Conservation (phyloP, 2,797 vertebrate species). For the Trachops cirrhosus region DNA sequence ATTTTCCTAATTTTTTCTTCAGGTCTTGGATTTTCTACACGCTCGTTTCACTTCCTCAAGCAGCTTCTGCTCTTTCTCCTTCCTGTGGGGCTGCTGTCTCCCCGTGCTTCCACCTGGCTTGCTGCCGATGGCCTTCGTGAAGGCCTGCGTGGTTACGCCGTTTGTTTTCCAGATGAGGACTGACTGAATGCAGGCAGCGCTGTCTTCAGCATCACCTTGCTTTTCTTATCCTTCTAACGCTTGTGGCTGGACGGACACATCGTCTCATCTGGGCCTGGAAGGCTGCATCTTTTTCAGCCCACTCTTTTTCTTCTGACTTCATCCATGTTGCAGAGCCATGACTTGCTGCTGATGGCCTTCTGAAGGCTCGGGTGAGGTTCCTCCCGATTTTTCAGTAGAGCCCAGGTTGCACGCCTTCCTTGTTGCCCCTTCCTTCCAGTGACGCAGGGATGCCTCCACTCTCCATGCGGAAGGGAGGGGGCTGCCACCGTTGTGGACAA, state of each 20-base stretch:
- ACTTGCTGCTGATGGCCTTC: neutral
- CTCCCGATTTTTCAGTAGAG: neutral
- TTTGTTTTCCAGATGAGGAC: neutral
- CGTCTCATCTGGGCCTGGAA: fast-evolving
- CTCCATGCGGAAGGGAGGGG: neutral
- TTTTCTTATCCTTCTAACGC: neutral
- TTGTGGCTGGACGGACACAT: fast-evolving
- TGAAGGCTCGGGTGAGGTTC: neutral
- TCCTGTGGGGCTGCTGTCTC: neutral
- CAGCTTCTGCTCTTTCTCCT: constrained; percentile 32
- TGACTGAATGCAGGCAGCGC: fast-evolving
- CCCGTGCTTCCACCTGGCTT: neutral
- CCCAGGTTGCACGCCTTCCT: fast-evolving
- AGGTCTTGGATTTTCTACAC: neutral
- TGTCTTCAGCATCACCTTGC: neutral
- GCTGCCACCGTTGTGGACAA: fast-evolving
- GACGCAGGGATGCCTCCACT: fast-evolving
- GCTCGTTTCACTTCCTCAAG: constrained; percentile 26
- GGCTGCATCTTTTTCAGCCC: neutral
- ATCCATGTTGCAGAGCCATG: fast-evolving
- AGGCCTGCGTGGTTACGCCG: neutral
- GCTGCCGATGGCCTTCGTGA: fast-evolving
- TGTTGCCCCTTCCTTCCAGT: fast-evolving
- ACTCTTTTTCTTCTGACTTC: neutral
- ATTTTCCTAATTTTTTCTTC: neutral